Base-by-base conservation (phyloP, 2,797 vertebrate genomes). In the Pseudocheirus occidentalis region DNA sequence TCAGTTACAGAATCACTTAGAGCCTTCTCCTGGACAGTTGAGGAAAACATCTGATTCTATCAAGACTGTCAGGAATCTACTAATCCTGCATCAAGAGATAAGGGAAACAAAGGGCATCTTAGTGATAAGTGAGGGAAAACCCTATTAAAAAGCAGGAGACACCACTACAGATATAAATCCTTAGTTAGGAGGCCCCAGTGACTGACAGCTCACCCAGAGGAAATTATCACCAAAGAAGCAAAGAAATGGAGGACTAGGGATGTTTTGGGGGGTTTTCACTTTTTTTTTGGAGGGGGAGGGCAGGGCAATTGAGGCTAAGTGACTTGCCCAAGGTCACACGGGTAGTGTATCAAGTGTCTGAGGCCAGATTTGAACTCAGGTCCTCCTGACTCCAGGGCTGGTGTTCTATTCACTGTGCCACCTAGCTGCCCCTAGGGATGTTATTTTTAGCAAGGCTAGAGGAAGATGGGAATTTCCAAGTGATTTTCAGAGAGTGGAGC, bases 201-300 rank as follows among this genome's bases (percentile, higher is more conserved):
- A 92, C 4, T 58, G 10, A 5, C 53, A 29, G 87, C 92, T 94
- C 89, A 95, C 97, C 90, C 87, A 27, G 66, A 54, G 54, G 81
- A 58, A 93, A 93, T 0, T 1, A 96, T 14, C 56, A 57, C 50
- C 94, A 53, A 92, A 92, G 96, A 95, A 90, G 5, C 31, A 87
- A 40, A 87, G 40, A 81, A 46, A 81, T 24, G 21, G 21, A 81
- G 24, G 24, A 1, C 40, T 46, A 87, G 40, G 21, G 73, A 87
- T 50, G 73, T 50, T 3, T 52, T 52, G 6, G 52, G 52, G 3
- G 52, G 52, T 52, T 52, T 52, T 52, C 52, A 5, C 52, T 52
- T 52, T 52, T 52, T 52, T 52, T 52, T 52, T 52, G 52, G 52
- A 52, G 52, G 52, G 52, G 52, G 52, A 52, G 52, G 52, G 52